Conservation (phyloP, 2,797 vertebrate genomes). For the Artibeus jamaicensis region DNA sequence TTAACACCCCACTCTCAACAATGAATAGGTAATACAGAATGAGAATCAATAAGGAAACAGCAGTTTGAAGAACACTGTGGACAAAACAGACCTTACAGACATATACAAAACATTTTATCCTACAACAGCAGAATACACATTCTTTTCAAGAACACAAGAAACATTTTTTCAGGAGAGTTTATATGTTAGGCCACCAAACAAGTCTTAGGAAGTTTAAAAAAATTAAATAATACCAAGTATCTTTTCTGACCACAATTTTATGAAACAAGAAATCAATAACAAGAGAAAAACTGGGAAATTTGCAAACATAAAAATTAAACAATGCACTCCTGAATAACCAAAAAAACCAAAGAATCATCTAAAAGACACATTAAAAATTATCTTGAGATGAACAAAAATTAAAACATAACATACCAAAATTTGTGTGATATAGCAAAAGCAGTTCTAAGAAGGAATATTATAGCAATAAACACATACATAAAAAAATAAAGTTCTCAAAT, state of each 20-base stretch:
- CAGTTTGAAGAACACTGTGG: neutral
- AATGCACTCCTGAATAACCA: too few species aligned
- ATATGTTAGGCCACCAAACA: neutral
- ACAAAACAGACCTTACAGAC: neutral
- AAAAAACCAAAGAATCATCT: neutral
- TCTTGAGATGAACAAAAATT: neutral
- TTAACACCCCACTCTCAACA: neutral
- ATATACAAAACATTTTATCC: neutral
- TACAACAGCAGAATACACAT: neutral
- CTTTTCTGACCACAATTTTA: neutral
- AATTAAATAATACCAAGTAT: neutral
- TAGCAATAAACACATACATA: neutral
- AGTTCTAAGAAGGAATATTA: neutral
- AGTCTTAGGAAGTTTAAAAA: neutral
- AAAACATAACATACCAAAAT: neutral
- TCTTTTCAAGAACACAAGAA: neutral
- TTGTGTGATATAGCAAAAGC: neutral
- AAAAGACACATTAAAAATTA: neutral
- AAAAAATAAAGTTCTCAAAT: neutral
- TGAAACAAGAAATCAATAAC: neutral
- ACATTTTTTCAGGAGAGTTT: neutral
- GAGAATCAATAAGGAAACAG: neutral
- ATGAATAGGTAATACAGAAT: neutral
- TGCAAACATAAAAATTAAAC: neutral
- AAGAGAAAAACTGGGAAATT: neutral